phyloP scores from a whole-genome alignment of 2,113 vertebrate species.

The Myiagra hebetior region DNA sequence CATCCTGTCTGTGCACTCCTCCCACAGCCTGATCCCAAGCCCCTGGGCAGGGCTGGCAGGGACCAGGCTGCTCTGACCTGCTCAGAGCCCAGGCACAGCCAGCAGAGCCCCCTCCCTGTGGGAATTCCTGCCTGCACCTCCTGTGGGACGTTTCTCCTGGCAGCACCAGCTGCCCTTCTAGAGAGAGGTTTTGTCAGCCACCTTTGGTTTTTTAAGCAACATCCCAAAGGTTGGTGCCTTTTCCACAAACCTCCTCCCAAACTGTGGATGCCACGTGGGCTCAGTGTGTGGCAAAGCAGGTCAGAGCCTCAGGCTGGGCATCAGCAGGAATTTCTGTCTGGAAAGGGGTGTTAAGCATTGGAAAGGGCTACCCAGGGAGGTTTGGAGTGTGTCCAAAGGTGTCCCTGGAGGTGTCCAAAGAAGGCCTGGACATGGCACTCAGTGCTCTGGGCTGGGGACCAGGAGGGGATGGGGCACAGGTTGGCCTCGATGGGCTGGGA shows the following conservation, averaged over 20 bases:
- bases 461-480: rapidly evolving
- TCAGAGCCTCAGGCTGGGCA: background rate
- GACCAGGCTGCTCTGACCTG: background rate
- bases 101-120: background rate
- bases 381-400: too few species aligned
- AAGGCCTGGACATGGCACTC: rapidly evolving
- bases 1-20: background rate
- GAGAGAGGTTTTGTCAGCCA: background rate
- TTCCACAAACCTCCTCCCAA: background rate
- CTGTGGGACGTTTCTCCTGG: background rate
- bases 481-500: rapidly evolving
- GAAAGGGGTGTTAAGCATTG: rapidly evolving
- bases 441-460: background rate
- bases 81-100: background rate
- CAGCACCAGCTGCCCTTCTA: too few species aligned
- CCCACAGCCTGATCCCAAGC: background rate
- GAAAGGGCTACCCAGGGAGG: background rate
- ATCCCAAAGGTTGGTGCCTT: background rate
- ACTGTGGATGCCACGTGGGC: rapidly evolving
- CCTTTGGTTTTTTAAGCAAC: background rate
- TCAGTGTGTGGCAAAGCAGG: background rate
- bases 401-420: background rate
- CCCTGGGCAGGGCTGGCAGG: background rate
- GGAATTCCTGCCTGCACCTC: background rate
- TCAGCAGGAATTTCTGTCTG: background rate